Conservation (phyloP, 2,888 invertebrate genomes). For the Lydus trimaculatus region DNA sequence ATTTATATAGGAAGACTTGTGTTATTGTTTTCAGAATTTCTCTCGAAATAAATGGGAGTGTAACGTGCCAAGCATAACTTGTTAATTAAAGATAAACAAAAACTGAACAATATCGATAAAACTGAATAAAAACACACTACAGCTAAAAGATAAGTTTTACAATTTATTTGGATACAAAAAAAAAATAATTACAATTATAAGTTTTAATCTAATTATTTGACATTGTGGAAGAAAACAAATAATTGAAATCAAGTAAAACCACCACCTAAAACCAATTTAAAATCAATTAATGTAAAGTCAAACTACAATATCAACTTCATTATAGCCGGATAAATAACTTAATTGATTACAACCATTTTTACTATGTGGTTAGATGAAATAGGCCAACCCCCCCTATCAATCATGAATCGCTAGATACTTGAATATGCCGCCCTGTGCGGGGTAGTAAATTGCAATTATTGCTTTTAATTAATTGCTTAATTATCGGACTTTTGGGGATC, state of each 20-base stretch:
- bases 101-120: too few species aligned
- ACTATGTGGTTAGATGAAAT: neutral
- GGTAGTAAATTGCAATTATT: too few species aligned
- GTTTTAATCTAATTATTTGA: neutral
- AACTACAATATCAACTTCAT: conserved; percentile 6
- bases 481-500: too few species aligned
- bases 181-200: neutral
- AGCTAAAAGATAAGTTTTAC: too few species aligned
- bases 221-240: neutral
- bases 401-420: too few species aligned
- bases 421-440: too few species aligned
- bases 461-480: too few species aligned
- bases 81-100: conserved; percentile 11
- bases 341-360: neutral
- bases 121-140: too few species aligned
- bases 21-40: too few species aligned
- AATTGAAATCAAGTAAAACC: neutral
- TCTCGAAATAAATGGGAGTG: too few species aligned
- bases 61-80: neutral
- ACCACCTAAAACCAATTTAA: conserved; percentile 1
- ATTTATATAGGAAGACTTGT: too few species aligned
- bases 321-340: neutral
- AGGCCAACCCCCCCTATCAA: neutral
- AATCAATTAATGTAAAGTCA: conserved; percentile 12
- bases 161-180: too few species aligned